Evolutionary conservation across 2,888 invertebrate genomes (phyloP).

Genomic region (Fragum whitleyi): DNA sequence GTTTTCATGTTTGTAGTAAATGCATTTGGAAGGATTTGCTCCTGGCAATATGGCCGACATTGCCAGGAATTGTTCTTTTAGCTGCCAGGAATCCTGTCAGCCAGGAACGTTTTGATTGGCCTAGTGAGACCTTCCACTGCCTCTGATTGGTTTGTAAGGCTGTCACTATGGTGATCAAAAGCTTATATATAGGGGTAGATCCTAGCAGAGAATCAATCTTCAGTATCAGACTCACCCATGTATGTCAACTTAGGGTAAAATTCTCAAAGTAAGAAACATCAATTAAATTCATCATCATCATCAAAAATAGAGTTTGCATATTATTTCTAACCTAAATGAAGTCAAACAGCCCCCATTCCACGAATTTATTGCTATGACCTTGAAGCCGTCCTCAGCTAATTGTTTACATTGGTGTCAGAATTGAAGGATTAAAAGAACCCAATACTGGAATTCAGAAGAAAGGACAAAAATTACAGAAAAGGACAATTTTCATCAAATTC

Average conservation of each 20-base stretch:
- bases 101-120: neutral
- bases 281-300: too few relatives aligned
- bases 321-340: too few relatives aligned
- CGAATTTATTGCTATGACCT: too few relatives aligned
- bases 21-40: neutral
- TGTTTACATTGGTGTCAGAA: constrained; percentile 4
- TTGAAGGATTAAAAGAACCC: neutral
- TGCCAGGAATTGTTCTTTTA: neutral
- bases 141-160: neutral
- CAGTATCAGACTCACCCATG: neutral
- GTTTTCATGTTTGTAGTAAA: neutral
- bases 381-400: neutral
- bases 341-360: too few relatives aligned
- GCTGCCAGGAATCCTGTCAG: neutral
- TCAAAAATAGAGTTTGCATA: too few relatives aligned
- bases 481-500: neutral
- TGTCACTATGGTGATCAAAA: neutral
- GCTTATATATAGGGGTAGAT: neutral
- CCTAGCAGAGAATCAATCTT: neutral
- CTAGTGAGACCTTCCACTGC: neutral
- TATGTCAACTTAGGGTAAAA: neutral
- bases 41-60: constrained; percentile 1
- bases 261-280: too few relatives aligned
- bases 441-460: neutral
- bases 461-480: neutral